Conservation (phyloP, 2,888 invertebrate species). For the Agonopterix arenella region DNA sequence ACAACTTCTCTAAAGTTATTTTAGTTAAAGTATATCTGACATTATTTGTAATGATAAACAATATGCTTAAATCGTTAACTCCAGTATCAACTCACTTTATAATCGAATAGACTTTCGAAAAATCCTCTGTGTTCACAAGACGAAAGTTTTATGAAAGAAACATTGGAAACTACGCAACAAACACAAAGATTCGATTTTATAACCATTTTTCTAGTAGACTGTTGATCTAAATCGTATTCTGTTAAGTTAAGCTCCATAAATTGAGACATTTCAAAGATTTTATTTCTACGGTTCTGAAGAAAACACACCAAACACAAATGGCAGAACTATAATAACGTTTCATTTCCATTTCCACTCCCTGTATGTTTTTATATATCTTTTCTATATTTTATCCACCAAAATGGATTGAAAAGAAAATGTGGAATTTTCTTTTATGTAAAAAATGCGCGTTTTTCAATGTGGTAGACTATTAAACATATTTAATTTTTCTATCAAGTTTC, state of each 20-base stretch:
- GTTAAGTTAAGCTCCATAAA: slow-evolving; percentile 11
- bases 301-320: too few relatives aligned
- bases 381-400: too few relatives aligned
- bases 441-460: too few relatives aligned
- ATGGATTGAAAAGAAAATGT: too few relatives aligned
- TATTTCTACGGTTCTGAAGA: too few relatives aligned
- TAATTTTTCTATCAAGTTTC: too few relatives aligned
- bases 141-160: slow-evolving; percentile 22
- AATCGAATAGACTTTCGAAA: slow-evolving; percentile 27
- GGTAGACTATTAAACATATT: too few relatives aligned
- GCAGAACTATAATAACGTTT: too few relatives aligned
- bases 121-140: slow-evolving; percentile 39
- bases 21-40: not conserved
- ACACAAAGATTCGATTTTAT: slow-evolving; percentile 22
- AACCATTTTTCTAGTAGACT: not conserved
- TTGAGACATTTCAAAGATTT: slow-evolving; percentile 13
- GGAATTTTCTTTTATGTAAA: too few relatives aligned
- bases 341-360: too few relatives aligned
- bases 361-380: too few relatives aligned
- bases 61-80: not conserved
- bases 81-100: slow-evolving; percentile 31
- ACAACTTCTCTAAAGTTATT: slow-evolving; percentile 2
- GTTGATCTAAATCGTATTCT: slow-evolving; percentile 3
- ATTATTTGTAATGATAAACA: slow-evolving; percentile 5
- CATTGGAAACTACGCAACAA: slow-evolving; percentile 34